Evolutionary conservation across 92 coral and sea anemone genomes (phyloP).

Genomic region (Chrysogorgia sp.): DNA sequence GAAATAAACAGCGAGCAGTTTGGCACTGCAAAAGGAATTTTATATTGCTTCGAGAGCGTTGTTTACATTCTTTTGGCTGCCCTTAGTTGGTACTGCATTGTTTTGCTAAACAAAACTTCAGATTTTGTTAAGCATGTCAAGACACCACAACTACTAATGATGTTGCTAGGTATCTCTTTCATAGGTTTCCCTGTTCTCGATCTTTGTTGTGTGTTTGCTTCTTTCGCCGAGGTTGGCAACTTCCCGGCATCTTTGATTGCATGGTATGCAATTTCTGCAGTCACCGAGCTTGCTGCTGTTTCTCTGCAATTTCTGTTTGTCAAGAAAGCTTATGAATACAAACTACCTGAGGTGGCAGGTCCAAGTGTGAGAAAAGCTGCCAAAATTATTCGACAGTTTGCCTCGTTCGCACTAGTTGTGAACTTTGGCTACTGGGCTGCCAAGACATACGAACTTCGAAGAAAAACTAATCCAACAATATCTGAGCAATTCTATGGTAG

Average conservation of each 20-base stretch:
- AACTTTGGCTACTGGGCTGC: constrained; percentile 35
- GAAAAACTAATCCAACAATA: background rate
- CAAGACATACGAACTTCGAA: constrained; percentile 27
- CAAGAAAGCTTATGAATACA: constrained; percentile 15
- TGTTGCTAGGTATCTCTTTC: constrained; percentile 19
- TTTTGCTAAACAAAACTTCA: background rate
- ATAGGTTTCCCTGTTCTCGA: constrained; percentile 30
- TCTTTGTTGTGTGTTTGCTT: constrained; percentile 1
- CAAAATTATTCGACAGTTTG: constrained; percentile 18
- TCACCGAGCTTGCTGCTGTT: constrained; percentile 14
- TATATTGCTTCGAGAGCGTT: background rate
- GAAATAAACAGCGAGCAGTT: background rate
- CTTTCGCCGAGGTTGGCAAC: constrained; percentile 8
- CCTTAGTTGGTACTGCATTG: constrained; percentile 4
- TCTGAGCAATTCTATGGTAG: constrained; percentile 35
- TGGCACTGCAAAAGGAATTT: background rate
- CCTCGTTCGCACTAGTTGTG: constrained; percentile 22
- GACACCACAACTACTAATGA: constrained; percentile 4
- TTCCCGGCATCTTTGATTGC: background rate
- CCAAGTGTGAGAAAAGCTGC: background rate
- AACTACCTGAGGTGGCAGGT: constrained; percentile 12
- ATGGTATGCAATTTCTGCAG: background rate
- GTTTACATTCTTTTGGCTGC: background rate
- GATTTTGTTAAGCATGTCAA: constrained; percentile 1
- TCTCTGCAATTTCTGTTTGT: constrained; percentile 23